Conservation (phyloP, 1,140 invertebrate species). For the Euschistus heros region DNA sequence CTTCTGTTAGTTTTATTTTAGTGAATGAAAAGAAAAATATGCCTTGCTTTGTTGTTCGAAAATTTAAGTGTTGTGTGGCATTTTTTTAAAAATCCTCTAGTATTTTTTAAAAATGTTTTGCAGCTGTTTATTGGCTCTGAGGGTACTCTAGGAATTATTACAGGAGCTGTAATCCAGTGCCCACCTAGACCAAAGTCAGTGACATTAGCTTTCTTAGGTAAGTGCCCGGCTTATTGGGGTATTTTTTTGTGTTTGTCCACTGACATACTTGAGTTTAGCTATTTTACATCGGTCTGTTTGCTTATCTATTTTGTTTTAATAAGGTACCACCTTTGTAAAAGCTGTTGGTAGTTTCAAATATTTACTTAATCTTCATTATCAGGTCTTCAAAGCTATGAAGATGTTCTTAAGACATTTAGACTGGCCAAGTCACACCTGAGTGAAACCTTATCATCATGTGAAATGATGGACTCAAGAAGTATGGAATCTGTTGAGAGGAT, state of each 20-base stretch:
- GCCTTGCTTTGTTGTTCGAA: too few relatives aligned
- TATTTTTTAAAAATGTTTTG: not conserved
- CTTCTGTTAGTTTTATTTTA: too few relatives aligned
- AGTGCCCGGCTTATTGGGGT: slow-evolving; percentile 22
- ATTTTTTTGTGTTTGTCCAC: too few relatives aligned
- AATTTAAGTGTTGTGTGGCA: too few relatives aligned
- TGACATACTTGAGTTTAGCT: too few relatives aligned
- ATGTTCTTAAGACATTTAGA: slow-evolving; percentile 62
- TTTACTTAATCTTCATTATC: not conserved
- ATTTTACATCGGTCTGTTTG: too few relatives aligned
- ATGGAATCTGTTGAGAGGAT: slow-evolving; percentile 44
- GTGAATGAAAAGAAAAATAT: too few relatives aligned
- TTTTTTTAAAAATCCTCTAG: too few relatives aligned
- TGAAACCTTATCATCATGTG: slow-evolving; percentile 88
- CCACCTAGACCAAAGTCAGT: slow-evolving; percentile 65
- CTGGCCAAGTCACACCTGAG: slow-evolving; percentile 61
- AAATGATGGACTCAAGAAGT: slow-evolving; percentile 74
- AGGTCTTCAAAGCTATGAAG: slow-evolving; percentile 64
- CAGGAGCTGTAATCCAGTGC: slow-evolving; percentile 84
- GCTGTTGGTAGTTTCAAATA: not conserved
- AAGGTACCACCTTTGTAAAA: slow-evolving; percentile 15
- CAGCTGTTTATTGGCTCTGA: slow-evolving; percentile 94
- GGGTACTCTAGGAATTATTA: slow-evolving; percentile 90
- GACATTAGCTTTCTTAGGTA: slow-evolving; percentile 81
- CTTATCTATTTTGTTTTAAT: too few relatives aligned